Evolutionary conservation across 1,140 invertebrate genomes (phyloP), one percentile per base, ranked within the genome.

Genomic region (Neuroterus valhalla): DNA sequence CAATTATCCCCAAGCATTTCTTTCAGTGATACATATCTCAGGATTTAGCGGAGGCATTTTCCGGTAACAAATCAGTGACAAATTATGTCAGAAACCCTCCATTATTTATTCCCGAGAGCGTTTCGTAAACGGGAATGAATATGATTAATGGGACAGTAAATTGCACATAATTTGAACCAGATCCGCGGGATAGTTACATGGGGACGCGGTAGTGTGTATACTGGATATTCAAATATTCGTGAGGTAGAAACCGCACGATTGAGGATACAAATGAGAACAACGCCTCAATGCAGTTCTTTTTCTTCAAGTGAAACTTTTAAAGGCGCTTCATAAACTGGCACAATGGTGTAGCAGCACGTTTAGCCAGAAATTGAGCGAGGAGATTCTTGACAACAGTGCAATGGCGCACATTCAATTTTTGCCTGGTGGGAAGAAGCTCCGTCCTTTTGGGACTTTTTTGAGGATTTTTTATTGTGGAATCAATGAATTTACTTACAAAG

Each of bases 81-180:
- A 62, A 38, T 62, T 23, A 23, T 31, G 55, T 62, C 55, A 62
- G 52, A 14, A 14, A 21, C 26, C 11, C 26, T 55, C 4, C 23
- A 55, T 23, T 55, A 55, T 55, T 55, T 55, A 55, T 55, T 31
- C n/a, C 12, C 55, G 4, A n/a, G 55, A 38, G 31, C 6, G 55
- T 11, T 62, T 62, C 31, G 31, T 23, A 62, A 62, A 62, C 31
- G 55, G 11, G n/a, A 26, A 62, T 31, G 55, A 62, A 62, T 62
- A 62, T 62, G 55, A 62, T 12, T 62, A 62, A 62, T 62, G 55
- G 21, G 55, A 62, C 26, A 62, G 31, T 62, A 62, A 62, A 62
- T 62, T 62, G 21, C 4, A 62, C 23, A 62, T 62, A 62, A 62
- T 62, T 62, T 62, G 31, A 62, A 62, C 21, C n/a, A 14, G 21